Evolutionary conservation across 2,888 invertebrate species (phyloP).

Genomic region (Pseudococcus longispinus): DNA sequence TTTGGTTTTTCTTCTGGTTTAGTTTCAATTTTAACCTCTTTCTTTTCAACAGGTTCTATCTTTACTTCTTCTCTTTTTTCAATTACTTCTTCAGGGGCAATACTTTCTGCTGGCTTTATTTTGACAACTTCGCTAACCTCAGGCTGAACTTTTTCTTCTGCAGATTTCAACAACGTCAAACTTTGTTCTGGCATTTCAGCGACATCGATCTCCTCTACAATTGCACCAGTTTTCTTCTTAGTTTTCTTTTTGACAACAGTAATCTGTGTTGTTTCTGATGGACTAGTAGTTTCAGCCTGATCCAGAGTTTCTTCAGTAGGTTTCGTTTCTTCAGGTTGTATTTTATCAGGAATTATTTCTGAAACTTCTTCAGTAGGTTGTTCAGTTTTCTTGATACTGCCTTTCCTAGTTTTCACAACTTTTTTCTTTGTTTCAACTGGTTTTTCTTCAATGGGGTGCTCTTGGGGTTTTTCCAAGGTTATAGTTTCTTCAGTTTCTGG

Average conservation of each 20-base stretch:
- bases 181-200: conserved; percentile 11
- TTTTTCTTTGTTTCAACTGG: conserved; percentile 59
- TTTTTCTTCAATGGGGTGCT: background rate
- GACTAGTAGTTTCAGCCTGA: background rate
- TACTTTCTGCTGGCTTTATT: background rate
- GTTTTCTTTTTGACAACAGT: background rate
- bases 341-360: conserved; percentile 60
- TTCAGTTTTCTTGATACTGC: conserved; percentile 61
- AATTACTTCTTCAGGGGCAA: conserved; percentile 4
- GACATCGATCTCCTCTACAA: conserved; percentile 50
- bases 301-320: background rate
- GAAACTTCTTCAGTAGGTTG: conserved; percentile 60
- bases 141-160: conserved; percentile 34
- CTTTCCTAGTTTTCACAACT: conserved; percentile 60
- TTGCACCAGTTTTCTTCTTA: background rate
- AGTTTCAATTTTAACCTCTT: background rate
- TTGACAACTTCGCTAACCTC: background rate
- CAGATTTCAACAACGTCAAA: conserved; percentile 33
- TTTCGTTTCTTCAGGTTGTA: background rate
- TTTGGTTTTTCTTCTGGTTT: background rate
- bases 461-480: background rate
- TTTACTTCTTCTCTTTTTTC: background rate
- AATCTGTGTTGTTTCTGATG: background rate
- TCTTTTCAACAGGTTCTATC: background rate
- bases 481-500: background rate